Base-by-base conservation (phyloP, 2,888 invertebrate genomes). In the Xanthorhoe designata region DNA sequence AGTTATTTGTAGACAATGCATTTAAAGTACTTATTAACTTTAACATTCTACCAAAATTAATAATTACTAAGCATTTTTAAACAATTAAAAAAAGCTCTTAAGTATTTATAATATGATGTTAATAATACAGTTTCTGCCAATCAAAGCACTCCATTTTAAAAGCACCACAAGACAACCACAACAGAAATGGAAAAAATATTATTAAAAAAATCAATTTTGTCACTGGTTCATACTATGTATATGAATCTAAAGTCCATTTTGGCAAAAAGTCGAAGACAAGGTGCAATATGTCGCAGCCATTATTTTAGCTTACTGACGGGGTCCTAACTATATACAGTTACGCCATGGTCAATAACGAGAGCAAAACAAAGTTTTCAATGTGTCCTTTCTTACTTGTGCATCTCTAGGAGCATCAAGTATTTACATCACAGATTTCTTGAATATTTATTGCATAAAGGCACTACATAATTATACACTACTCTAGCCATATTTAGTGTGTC, bases 81-180 rank as follows among this genome's bases (percentile, higher is more conserved):
- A 24, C 24, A 51, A 24, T 13, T 13, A 15, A 18, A 3, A 18
- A 32, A 13, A 13, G 17, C 29, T 6, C 15, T 49, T 32, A n/a
- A n/a, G n/a, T n/a, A 53, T 35, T 35, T 35, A 53, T 9, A 32
- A 35, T 32, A 29, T 35, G 53, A 35, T 35, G 35, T 42, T 13
- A 9, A 32, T 13, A 9, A 35, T 13, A 18, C 32, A 42, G 56
- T 51, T 52, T 50, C 51, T 51, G 62, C 60, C 60, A 60, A 60
- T 66, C 58, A 66, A 53, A 62, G 58, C 58, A 66, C 68, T 54
- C 57, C 42, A 61, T 67, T 42, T 60, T 19, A 57, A 51, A 66
- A 63, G 66, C 66, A 66, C 66, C 66, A 63, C 3, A 42, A 10
- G 10, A 42, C 10, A 13, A 42, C 38, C 10, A 42, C 13, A 13